Conservation (phyloP, 2,113 vertebrate genomes). For the Onychostruthus taczanowskii region DNA sequence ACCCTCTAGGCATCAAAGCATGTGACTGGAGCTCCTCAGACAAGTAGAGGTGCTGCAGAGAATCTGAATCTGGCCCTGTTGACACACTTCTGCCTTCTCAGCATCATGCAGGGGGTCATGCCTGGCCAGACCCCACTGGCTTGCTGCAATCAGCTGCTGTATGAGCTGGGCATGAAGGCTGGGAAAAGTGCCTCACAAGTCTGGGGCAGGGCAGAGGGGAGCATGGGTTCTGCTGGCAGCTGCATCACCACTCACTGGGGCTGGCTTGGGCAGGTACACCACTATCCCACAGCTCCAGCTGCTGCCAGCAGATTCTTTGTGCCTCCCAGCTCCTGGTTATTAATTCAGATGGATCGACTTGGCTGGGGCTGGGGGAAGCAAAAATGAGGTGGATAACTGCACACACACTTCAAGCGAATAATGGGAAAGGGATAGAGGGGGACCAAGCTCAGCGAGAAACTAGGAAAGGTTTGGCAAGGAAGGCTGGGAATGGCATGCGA, state of each 20-base stretch:
- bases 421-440: background rate
- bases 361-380: background rate
- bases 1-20: background rate
- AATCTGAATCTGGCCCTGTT: background rate
- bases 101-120: background rate
- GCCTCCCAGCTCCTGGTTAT: background rate
- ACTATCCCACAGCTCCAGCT: background rate
- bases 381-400: background rate
- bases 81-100: background rate
- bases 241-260: background rate
- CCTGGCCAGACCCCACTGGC: background rate
- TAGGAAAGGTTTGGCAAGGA: background rate
- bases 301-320: background rate
- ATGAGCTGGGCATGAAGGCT: background rate
- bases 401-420: background rate
- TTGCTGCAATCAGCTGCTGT: fast-evolving
- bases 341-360: background rate
- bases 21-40: background rate
- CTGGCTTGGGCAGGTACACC: background rate
- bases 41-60: background rate
- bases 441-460: background rate
- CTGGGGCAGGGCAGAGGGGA: background rate
- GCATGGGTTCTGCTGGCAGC: background rate
- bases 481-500: background rate
- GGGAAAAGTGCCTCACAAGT: background rate